A percentile compares a stretch with the other conserved stretches of the same genome.
These are phyloP conservation scores for Blennius ocellaris DNA, from an alignment of 2,113 vertebrate species.

Conservation along the genomic window DNA sequence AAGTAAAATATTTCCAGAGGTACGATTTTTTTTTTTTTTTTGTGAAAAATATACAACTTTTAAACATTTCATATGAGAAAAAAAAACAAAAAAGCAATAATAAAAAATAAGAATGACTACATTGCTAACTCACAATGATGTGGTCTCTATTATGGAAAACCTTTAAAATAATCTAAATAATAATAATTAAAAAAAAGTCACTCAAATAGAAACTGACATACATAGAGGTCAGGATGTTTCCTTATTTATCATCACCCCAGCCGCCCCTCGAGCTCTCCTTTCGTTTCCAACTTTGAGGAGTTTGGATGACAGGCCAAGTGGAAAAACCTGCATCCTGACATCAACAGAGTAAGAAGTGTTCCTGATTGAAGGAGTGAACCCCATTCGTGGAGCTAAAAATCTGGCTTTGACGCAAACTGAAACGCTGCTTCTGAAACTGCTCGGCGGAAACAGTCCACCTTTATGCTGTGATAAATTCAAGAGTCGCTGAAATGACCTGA, in stretches of 20 bases:
- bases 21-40: conserved; percentile 61
- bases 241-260: conserved; percentile 40
- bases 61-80: conserved; percentile 58
- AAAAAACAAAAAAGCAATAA: conserved; percentile 52
- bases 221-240: conserved; percentile 67
- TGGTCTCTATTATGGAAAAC: conserved; percentile 80
- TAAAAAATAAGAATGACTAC: conserved; percentile 64
- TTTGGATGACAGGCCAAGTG: conserved; percentile 46
- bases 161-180: conserved; percentile 68
- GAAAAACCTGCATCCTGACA: conserved; percentile 71
- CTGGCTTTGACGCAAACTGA: conserved; percentile 20
- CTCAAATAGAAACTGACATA: conserved; percentile 51
- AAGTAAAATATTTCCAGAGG: conserved; percentile 72
- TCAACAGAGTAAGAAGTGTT: conserved; percentile 71
- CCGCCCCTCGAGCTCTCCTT: conserved; percentile 3
- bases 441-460: conserved; percentile 35
- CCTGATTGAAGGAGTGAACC: conserved; percentile 62
- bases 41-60: conserved; percentile 61
- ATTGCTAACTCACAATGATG: conserved; percentile 81
- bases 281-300: conserved; percentile 31
- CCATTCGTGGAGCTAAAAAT: conserved; percentile 41
- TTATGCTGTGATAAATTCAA: conserved; percentile 36
- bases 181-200: conserved; percentile 44
- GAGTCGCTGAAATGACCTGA: conserved; percentile 68
- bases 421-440: conserved; percentile 28